Base-by-base conservation (phyloP, 1,140 invertebrate genomes). In the Leptopilina boulardi region DNA sequence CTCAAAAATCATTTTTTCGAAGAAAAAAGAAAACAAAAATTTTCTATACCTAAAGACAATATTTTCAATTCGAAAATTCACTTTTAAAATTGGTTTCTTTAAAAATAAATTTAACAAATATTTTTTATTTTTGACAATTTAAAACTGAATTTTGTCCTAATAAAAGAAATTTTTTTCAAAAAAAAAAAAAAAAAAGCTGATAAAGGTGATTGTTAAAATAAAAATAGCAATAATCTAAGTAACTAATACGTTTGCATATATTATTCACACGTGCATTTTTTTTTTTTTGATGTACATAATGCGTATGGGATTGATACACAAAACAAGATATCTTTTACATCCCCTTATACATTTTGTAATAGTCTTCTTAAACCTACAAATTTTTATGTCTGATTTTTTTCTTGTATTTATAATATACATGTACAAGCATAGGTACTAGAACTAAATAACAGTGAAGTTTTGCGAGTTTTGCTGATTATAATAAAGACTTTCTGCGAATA, bases 401-500 rank as follows among this genome's bases (percentile, higher is more conserved):
- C 73, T 73, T 54, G 26, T 74, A 13, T 44, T 19, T 76, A 73
- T 77, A 80, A 77, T 77, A 75, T 74, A 76, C 41, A 73, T 76
- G 19, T 77, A 81, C 74, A 78, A 83, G 76, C 74, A 83, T 78
- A 81, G 47, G 21, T 81, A 74, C 81, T 83, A 83, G 75, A 84
- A 84, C 83, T 84, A 84, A 84, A 83, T 84, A 84, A 84, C 83
- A 84, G 73, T 77, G 75, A 83, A 82, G 73, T 26, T 76, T 75
- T 77, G 30, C 23, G 71, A 30, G 66, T n/a, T 38, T 38, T 18
- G 6, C 21, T 66, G 23, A 66, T 66, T 66, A n/a, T 34, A 30
- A 6, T 66, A 66, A 66, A 30, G 59, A 66, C 59, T 66, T 66
- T 66, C 21, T 66, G 59, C 15, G 59, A 66, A 66, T 66, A 66